These are phyloP conservation scores for Ctenopoma multispine DNA, from an alignment of 2,797 vertebrate species.

Conservation along the genomic window DNA sequence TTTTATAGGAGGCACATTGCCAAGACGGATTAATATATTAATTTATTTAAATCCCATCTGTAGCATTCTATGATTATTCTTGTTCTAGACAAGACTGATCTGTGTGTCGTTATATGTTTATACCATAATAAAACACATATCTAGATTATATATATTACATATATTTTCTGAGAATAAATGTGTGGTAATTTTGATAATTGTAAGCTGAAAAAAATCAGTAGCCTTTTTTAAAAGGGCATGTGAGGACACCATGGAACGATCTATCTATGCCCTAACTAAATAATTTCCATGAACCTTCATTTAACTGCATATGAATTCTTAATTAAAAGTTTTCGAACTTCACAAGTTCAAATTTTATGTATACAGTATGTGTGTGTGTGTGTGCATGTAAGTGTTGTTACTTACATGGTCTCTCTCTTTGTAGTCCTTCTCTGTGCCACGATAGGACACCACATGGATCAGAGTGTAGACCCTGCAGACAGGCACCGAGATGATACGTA, in stretches of 20 bases:
- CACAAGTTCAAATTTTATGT: too few relatives aligned
- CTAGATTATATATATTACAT: too few relatives aligned
- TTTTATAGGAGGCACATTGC: not conserved
- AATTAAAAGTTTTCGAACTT: too few relatives aligned
- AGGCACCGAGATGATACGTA: conserved; percentile 6
- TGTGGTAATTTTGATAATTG: too few relatives aligned
- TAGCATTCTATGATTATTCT: not conserved
- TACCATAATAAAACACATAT: too few relatives aligned
- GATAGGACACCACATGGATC: conserved; percentile 86
- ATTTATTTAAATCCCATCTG: not conserved
- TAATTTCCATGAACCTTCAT: too few relatives aligned
- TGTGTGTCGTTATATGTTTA: not conserved
- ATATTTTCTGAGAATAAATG: too few relatives aligned
- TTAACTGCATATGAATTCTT: too few relatives aligned
- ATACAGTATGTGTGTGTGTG: not conserved
- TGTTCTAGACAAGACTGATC: not conserved
- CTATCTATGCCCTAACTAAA: too few relatives aligned
- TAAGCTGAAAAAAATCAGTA: too few relatives aligned
- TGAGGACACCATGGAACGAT: too few relatives aligned
- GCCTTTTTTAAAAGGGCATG: too few relatives aligned
- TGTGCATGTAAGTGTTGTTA: conserved; percentile 14
- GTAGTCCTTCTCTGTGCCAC: conserved; percentile 84
- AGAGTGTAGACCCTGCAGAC: conserved; percentile 85
- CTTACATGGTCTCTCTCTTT: conserved; percentile 64
- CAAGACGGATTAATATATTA: not conserved